Conservation (phyloP, 2,113 vertebrate species). For the Ariopsis seemanni region DNA sequence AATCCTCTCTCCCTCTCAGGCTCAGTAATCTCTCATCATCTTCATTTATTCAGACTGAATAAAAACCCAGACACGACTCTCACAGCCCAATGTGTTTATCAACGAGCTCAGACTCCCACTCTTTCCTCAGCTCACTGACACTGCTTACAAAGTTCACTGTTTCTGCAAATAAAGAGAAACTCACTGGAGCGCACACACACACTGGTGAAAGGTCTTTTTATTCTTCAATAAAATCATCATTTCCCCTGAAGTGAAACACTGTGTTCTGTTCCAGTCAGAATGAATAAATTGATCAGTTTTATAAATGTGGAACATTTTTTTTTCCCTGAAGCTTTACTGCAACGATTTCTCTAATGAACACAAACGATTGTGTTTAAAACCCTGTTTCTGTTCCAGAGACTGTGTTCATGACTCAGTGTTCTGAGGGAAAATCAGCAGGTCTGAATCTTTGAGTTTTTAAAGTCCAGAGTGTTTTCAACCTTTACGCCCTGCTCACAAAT, state of each 20-base stretch:
- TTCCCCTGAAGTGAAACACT: neutral
- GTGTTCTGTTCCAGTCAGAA: neutral
- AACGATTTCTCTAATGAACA: neutral
- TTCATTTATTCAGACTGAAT: neutral
- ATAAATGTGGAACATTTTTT: neutral
- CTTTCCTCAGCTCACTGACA: neutral
- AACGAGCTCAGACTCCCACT: neutral
- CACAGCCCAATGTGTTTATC: neutral
- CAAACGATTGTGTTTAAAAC: neutral
- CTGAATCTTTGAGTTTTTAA: neutral
- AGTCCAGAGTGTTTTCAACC: neutral
- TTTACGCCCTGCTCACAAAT: neutral
- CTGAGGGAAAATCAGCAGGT: neutral
- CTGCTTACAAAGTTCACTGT: neutral
- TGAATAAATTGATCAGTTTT: neutral
- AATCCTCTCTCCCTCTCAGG: neutral
- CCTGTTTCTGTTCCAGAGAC: neutral
- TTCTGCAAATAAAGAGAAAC: neutral
- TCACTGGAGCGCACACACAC: neutral
- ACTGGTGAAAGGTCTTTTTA: neutral
- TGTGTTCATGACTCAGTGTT: too few species aligned
- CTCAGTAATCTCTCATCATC: neutral
- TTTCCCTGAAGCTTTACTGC: neutral
- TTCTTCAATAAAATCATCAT: neutral
- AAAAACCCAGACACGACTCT: neutral